These are phyloP conservation scores for Condylura cristata DNA, from an alignment of 2,113 vertebrate species.

Conservation along the genomic window DNA sequence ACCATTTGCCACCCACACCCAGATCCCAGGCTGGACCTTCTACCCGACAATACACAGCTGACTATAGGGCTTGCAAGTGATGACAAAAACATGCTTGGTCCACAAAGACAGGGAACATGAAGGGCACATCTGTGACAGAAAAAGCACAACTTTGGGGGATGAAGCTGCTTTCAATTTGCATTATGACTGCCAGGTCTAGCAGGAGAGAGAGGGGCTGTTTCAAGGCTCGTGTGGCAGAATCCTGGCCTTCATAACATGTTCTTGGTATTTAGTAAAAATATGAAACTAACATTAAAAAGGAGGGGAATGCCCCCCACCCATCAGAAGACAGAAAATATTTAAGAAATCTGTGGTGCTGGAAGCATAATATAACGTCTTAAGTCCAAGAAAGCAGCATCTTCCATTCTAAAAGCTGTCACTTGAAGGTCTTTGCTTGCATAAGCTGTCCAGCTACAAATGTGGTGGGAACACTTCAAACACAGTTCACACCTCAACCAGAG, in stretches of 20 bases:
- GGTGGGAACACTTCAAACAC: not conserved
- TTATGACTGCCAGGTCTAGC: not conserved
- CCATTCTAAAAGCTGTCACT: not conserved
- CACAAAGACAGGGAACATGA: constrained; percentile 52
- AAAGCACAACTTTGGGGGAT: constrained; percentile 13
- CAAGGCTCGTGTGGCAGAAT: not conserved
- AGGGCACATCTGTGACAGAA: constrained; percentile 64
- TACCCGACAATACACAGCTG: constrained; percentile 16
- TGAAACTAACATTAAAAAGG: not conserved
- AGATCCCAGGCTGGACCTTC: not conserved
- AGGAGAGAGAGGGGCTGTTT: not conserved
- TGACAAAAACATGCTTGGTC: constrained; percentile 71
- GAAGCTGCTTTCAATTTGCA: constrained; percentile 76
- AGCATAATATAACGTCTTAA: not conserved
- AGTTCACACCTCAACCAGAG: not conserved
- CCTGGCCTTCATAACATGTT: not conserved
- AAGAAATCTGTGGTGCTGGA: not conserved
- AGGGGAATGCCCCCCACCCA: not conserved
- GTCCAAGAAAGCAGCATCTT: not conserved
- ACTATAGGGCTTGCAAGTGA: constrained; percentile 64
- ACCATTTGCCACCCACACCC: constrained; percentile 51
- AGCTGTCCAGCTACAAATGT: rapidly evolving
- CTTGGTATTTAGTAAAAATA: constrained; percentile 44
- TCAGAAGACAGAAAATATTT: not conserved
- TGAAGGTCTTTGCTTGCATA: not conserved